Percentiles rank a stretch among this genome's conserved stretches.
Conservation (phyloP, 2,888 invertebrate species). For the Cosmopolites sordidus region DNA sequence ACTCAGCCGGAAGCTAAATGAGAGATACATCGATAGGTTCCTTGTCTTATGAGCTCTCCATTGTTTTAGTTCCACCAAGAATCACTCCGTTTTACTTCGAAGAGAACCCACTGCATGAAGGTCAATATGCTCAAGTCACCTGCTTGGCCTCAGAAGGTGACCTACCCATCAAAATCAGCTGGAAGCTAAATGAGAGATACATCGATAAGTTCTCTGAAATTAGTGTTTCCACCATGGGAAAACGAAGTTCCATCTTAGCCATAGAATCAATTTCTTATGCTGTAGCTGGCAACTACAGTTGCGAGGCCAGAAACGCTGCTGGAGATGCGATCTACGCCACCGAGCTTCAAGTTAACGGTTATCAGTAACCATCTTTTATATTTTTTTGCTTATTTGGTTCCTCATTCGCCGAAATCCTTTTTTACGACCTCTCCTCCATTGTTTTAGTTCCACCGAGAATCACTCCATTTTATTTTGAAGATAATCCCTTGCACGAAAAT, state of each 20-base stretch:
- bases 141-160: constrained; percentile 73
- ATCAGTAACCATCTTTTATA: constrained; percentile 2
- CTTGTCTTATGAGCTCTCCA: no score
- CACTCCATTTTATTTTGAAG: constrained; percentile 72
- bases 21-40: constrained; percentile 53
- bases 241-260: constrained; percentile 60
- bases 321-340: constrained; percentile 51
- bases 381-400: neutral
- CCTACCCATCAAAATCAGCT: constrained; percentile 68
- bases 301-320: constrained; percentile 53
- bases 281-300: constrained; percentile 56
- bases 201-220: constrained; percentile 51
- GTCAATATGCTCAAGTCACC: constrained; percentile 49
- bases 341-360: constrained; percentile 55
- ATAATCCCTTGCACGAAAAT: constrained; percentile 55
- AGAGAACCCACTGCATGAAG: constrained; percentile 57
- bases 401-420: neutral
- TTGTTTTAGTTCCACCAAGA: constrained; percentile 68
- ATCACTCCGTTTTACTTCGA: constrained; percentile 74
- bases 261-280: constrained; percentile 53
- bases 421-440: neutral
- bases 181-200: constrained; percentile 63
- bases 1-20: constrained; percentile 69
- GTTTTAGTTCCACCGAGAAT: constrained; percentile 72
- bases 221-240: constrained; percentile 57